These are phyloP conservation scores for Nanger granti DNA, from an alignment of 2,113 vertebrate genomes.

Conservation along the genomic window DNA sequence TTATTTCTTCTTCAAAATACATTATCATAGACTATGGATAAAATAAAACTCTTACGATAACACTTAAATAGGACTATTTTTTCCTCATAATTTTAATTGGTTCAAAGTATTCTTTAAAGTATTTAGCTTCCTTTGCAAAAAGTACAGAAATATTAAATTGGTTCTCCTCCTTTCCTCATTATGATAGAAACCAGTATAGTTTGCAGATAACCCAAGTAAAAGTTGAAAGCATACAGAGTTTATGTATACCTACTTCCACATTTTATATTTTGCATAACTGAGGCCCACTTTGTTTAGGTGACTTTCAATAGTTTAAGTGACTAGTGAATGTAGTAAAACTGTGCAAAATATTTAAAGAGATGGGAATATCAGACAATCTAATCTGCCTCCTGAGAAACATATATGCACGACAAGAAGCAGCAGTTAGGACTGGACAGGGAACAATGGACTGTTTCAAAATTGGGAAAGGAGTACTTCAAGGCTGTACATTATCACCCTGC, in stretches of 20 bases:
- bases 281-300: not conserved
- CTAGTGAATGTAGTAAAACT: no score
- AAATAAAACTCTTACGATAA: not conserved
- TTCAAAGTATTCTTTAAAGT: not conserved
- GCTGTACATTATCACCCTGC: no score
- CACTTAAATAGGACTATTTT: not conserved
- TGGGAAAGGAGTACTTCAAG: no score
- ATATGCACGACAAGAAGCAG: no score
- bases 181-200: not conserved
- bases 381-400: no score
- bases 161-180: not conserved
- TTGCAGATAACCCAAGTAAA: no score
- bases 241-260: not conserved
- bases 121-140: no score
- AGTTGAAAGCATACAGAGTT: not conserved
- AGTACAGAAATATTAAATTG: no score
- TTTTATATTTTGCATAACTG: not conserved
- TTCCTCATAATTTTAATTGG: not conserved
- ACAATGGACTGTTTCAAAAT: not conserved
- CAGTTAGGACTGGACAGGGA: no score
- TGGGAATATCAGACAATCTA: no score
- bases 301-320: no score
- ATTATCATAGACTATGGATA: not conserved
- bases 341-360: no score
- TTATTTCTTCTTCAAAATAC: not conserved